Evolutionary conservation across 1,140 invertebrate genomes (phyloP).

Genomic region (Galendromus occidentalis): DNA sequence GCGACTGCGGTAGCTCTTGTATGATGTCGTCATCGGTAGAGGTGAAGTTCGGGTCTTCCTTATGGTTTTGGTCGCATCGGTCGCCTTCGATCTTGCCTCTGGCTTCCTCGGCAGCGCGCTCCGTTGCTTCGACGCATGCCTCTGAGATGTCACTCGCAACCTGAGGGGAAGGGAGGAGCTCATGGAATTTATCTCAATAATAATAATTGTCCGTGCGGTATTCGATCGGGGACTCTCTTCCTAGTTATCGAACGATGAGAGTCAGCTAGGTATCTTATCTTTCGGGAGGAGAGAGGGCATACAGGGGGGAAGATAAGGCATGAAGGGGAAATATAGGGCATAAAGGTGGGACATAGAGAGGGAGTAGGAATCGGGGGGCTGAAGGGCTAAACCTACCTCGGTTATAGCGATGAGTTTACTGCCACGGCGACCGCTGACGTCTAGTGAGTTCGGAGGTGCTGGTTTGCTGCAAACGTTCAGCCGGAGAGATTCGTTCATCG

Average conservation of each 20-base stretch:
- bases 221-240: too few species aligned
- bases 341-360: too few species aligned
- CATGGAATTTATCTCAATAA: too few species aligned
- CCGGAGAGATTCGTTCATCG: not conserved
- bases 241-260: too few species aligned
- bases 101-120: conserved; percentile 1
- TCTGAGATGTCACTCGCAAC: not conserved
- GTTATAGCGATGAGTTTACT: not conserved
- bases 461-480: conserved; percentile 19
- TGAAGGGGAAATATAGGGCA: too few species aligned
- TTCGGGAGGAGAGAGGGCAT: too few species aligned
- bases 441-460: conserved; percentile 8
- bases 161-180: too few species aligned
- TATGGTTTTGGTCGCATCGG: conserved; percentile 27
- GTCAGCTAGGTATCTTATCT: too few species aligned
- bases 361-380: too few species aligned
- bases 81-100: conserved; percentile 10
- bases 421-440: not conserved
- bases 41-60: conserved; percentile 36
- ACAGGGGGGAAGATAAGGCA: too few species aligned
- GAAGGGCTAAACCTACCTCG: not conserved
- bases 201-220: too few species aligned
- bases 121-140: not conserved
- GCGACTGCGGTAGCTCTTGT: conserved; percentile 26
- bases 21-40: conserved; percentile 32